Percentiles rank a stretch among this genome's conserved stretches.
Evolutionary conservation across 23 tunicate species (phyloP).

Genomic region (Phallusia fumigata): DNA sequence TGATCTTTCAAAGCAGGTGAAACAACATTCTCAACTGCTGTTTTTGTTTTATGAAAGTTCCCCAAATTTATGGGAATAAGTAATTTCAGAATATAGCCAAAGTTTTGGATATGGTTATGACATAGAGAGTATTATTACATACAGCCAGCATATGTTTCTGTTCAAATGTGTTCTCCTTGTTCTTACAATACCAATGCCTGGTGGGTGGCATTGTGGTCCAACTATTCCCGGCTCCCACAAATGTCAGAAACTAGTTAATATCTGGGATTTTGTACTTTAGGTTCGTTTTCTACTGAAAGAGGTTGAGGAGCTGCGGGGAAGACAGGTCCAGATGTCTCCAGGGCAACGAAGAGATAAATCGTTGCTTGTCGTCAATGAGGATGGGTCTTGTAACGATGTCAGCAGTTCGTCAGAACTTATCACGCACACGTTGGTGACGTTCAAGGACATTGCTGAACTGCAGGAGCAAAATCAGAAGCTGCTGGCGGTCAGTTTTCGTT

Average conservation of each 20-base stretch:
- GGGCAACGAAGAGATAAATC: slow-evolving; percentile 14
- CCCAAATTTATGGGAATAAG: no score
- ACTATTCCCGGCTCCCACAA: no score
- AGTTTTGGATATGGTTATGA: no score
- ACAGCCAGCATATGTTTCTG: no score
- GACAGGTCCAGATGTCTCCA: slow-evolving; percentile 56
- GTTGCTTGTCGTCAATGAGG: slow-evolving; percentile 61
- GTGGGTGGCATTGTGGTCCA: no score
- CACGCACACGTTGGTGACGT: slow-evolving; percentile 77
- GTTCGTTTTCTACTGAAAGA: slow-evolving; percentile 69
- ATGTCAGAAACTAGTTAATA: no score
- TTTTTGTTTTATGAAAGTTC: no score
- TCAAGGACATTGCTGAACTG: slow-evolving; percentile 78
- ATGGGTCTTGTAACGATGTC: slow-evolving; percentile 78
- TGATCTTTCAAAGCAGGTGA: slow-evolving; percentile 75
- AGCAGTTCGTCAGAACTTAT: slow-evolving; percentile 87
- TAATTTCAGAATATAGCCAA: no score
- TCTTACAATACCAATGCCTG: no score
- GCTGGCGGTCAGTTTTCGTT: slow-evolving; percentile 57
- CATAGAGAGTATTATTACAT: no score
- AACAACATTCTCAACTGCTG: no score
- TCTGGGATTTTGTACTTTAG: slow-evolving; percentile 26
- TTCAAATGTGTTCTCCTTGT: no score
- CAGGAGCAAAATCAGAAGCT: slow-evolving; percentile 88
- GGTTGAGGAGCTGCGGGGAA: slow-evolving; percentile 86